Evolutionary conservation across 2,797 vertebrate genomes (phyloP).

Genomic region (Melanogrammus aeglefinus): DNA sequence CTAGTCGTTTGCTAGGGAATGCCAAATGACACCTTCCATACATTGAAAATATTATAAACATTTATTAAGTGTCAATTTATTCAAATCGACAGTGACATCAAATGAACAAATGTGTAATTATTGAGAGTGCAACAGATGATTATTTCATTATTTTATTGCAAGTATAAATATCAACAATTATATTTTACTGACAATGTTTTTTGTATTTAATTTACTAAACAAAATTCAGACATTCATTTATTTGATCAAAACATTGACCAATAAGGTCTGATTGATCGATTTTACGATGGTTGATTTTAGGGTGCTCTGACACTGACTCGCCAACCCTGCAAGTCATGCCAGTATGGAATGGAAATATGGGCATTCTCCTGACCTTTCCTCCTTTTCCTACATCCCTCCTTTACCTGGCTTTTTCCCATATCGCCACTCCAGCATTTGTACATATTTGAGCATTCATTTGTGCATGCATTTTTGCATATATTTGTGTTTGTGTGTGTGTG

Average conservation of each 20-base stretch:
- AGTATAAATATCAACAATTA: not conserved
- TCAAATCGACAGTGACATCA: not conserved
- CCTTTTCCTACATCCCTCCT: constrained; percentile 38
- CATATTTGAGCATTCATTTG: not conserved
- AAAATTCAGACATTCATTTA: not conserved
- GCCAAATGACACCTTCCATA: not conserved
- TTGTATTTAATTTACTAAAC: not conserved
- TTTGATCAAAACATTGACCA: not conserved
- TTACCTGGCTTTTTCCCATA: constrained; percentile 52
- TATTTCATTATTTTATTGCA: not conserved
- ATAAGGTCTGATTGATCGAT: constrained; percentile 8
- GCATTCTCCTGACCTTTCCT: constrained; percentile 49
- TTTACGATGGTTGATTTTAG: not conserved
- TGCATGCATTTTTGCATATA: not conserved
- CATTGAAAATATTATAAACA: not conserved
- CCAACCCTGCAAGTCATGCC: constrained; percentile 42
- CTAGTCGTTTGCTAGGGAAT: not conserved
- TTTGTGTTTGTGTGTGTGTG: constrained; percentile 1
- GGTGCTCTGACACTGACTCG: constrained; percentile 48
- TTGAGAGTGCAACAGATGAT: not conserved
- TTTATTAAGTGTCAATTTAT: not conserved
- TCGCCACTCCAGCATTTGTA: constrained; percentile 53
- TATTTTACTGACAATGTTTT: not conserved
- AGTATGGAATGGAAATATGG: constrained; percentile 53
- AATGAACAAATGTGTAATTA: not conserved